Base-by-base conservation (phyloP, 2,797 vertebrate genomes). In the Sciurus carolinensis region DNA sequence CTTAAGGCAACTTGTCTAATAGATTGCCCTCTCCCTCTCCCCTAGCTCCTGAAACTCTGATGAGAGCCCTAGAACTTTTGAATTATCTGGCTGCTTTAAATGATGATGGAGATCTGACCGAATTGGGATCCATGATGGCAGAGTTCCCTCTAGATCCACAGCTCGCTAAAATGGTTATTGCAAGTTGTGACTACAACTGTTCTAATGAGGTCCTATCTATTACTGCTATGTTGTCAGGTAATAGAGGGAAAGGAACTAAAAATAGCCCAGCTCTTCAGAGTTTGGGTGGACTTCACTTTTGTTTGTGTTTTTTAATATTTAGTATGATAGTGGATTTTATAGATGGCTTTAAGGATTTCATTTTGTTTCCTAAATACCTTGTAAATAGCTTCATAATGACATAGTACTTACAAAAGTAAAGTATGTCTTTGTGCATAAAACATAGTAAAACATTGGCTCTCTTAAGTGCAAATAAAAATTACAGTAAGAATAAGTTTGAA, bases 201-300 rank as follows among this genome's bases (percentile, higher is more conserved):
- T 99, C 99, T 98, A 99, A 99, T 94, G 99, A 99, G 99, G 99
- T 99, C 99, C 99, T 99, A 96, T 99, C 99, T 98, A 99, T 99
- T 98, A 99, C 99, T 97, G 99, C 99, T 98, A 99, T 99, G 99
- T 98, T 99, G 99, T 99, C 99, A 99, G 99, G 99, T 99, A 99
- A 99, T 99, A 99, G 98, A 99, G 98, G 98, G 98, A 97, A 94
- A 98, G 97, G 97, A 98, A 94, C 96, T 95, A 95, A 96, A 96
- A 96, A 97, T 98, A 97, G 77, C 92, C 93, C 96, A 97, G 2
- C 95, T 97, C 96, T 88, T 97, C 97, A 88, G 62, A 97, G 69
- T 98, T 97, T 97, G 97, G 98, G 98, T 97, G 91, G 94, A 97
- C 95, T 71, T 92, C 76, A 82, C 96, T 95, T 96, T 96, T 91